These are phyloP conservation scores for Chromoteleia sp. DNA, from an alignment of 2,888 invertebrate genomes.

Conservation along the genomic window DNA sequence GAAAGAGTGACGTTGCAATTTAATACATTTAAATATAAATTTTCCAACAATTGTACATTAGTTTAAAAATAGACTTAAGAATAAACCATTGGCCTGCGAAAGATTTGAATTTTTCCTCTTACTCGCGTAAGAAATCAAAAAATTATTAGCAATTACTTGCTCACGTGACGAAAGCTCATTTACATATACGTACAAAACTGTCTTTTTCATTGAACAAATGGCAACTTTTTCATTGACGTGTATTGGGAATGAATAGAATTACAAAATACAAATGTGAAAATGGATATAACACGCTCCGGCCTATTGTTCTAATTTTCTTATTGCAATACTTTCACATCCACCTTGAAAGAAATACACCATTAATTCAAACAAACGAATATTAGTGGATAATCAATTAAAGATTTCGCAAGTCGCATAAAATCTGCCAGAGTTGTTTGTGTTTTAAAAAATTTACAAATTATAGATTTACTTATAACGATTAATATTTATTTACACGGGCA, in stretches of 20 bases:
- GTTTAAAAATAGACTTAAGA: background rate
- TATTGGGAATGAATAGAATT: slow-evolving; percentile 49
- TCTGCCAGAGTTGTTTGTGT: no score
- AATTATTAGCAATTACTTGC: slow-evolving; percentile 15
- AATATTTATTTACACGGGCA: background rate
- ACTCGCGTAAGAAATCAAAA: slow-evolving; percentile 30
- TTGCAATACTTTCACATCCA: slow-evolving; percentile 63
- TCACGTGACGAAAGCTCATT: slow-evolving; percentile 30
- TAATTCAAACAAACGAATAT: slow-evolving; percentile 26
- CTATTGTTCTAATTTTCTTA: slow-evolving; percentile 67
- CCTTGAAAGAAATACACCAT: slow-evolving; percentile 51
- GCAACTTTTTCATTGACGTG: slow-evolving; percentile 53
- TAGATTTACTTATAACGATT: no score
- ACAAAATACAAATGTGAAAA: slow-evolving; percentile 67
- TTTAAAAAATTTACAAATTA: no score
- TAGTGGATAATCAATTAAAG: no score
- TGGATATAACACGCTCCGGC: slow-evolving; percentile 49
- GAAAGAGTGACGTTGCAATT: no score
- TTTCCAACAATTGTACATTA: background rate
- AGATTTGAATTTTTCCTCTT: slow-evolving; percentile 31
- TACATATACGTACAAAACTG: slow-evolving; percentile 31
- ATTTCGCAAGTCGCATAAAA: no score
- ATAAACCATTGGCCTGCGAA: slow-evolving; percentile 7
- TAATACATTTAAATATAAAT: no score
- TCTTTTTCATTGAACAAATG: slow-evolving; percentile 38